phyloP scores from a whole-genome alignment of 2,888 invertebrate species.

The Stenchaetothrips biformis region DNA sequence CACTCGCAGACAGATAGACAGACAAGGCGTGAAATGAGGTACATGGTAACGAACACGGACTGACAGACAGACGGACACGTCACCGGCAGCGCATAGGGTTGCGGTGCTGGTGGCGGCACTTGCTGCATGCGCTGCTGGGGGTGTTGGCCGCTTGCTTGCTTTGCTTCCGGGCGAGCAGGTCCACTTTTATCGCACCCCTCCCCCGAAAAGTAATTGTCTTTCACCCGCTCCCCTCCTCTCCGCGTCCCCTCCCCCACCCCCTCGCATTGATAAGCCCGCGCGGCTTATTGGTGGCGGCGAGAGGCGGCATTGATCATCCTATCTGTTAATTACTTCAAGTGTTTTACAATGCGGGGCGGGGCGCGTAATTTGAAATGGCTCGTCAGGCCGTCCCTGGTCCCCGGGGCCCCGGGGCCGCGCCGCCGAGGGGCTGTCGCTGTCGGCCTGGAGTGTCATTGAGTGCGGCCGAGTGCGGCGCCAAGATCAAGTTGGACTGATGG shows the following conservation, averaged over 20 bases:
- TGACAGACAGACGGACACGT: no score
- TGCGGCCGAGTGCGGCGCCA: no score
- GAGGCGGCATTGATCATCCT: background rate
- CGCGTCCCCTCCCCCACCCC: background rate
- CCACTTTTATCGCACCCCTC: conserved; percentile 7
- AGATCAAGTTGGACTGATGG: no score
- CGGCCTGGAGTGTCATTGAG: no score
- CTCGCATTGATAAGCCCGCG: background rate
- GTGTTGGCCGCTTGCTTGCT: background rate
- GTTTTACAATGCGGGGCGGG: conserved; percentile 5
- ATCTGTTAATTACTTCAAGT: conserved; percentile 24
- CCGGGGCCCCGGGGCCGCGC: no score
- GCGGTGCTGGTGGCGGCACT: no score
- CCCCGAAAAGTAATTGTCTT: conserved; percentile 6
- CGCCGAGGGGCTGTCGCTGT: no score
- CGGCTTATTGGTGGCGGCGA: background rate
- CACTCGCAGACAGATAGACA: no score
- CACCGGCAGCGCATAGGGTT: no score
- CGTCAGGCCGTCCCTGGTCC: background rate
- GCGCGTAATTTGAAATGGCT: conserved; percentile 18
- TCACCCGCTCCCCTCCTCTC: background rate
- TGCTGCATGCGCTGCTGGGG: no score
- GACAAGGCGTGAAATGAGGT: no score
- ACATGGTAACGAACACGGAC: no score
- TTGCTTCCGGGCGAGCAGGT: conserved; percentile 12